A percentile compares a stretch with the other conserved stretches of the same genome.
phyloP scores from a whole-genome alignment of 2,113 vertebrate genomes.

The Sylvietta virens region DNA sequence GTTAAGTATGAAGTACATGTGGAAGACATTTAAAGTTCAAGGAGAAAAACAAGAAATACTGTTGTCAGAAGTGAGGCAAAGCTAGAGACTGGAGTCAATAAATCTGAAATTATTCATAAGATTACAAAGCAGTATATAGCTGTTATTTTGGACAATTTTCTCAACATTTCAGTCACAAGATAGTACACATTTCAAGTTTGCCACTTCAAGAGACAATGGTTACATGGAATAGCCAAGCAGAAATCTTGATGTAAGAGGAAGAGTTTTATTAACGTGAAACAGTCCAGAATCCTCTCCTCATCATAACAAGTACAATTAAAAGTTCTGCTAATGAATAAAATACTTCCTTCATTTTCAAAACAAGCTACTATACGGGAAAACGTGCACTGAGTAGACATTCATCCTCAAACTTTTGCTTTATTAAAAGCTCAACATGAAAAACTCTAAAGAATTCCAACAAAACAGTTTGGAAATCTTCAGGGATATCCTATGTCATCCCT shows the following conservation, averaged over 20 bases:
- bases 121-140: not conserved
- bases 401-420: not conserved
- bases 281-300: not conserved
- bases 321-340: not conserved
- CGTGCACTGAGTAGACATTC: not conserved
- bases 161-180: not conserved
- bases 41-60: constrained; percentile 14
- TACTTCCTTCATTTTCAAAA: constrained; percentile 34
- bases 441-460: not conserved
- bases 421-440: not conserved
- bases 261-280: not conserved
- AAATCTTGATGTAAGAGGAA: not conserved
- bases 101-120: not conserved
- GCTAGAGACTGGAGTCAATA: not conserved
- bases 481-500: not conserved
- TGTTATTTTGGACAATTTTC: not conserved
- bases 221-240: not conserved
- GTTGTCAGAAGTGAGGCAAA: not conserved
- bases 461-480: not conserved
- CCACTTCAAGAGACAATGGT: not conserved
- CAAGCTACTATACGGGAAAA: not conserved
- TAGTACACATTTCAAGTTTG: not conserved
- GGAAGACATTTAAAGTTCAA: constrained; percentile 17
- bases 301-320: constrained; percentile 7
- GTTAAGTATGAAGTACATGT: not conserved